Conservation (phyloP, 2,797 vertebrate genomes). For the Sebastes nivosus region DNA sequence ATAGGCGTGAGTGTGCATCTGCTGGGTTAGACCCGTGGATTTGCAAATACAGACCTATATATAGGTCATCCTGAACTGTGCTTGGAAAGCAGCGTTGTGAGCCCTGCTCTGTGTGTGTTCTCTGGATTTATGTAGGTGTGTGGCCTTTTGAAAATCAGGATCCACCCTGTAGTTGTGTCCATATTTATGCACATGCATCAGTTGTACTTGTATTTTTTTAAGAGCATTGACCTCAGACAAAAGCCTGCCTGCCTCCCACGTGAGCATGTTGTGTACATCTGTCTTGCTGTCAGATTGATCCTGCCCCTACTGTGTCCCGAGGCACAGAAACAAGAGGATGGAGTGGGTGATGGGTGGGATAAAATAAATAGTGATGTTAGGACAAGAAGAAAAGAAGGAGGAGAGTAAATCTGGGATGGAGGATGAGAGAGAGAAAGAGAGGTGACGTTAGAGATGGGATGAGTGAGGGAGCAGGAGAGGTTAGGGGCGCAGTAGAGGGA, state of each 20-base stretch:
- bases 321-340: constrained; percentile 9
- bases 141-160: background rate
- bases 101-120: constrained; percentile 19
- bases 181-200: background rate
- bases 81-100: constrained; percentile 30
- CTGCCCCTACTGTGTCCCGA: background rate
- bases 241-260: constrained; percentile 12
- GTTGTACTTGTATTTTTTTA: constrained; percentile 37
- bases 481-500: constrained; percentile 50
- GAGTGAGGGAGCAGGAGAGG: constrained; percentile 48
- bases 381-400: background rate
- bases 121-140: constrained; percentile 6
- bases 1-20: background rate
- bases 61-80: constrained; percentile 43
- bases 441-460: constrained; percentile 1
- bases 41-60: constrained; percentile 19
- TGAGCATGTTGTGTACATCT: constrained; percentile 7
- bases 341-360: background rate
- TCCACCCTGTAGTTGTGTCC: background rate
- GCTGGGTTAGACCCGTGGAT: constrained; percentile 10
- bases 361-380: constrained; percentile 11
- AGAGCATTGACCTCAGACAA: constrained; percentile 24
- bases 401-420: constrained; percentile 1
- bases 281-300: constrained; percentile 45
- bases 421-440: background rate